These are phyloP conservation scores for Philhelius pedissequus DNA, from an alignment of 2,888 invertebrate genomes.

Conservation along the genomic window DNA sequence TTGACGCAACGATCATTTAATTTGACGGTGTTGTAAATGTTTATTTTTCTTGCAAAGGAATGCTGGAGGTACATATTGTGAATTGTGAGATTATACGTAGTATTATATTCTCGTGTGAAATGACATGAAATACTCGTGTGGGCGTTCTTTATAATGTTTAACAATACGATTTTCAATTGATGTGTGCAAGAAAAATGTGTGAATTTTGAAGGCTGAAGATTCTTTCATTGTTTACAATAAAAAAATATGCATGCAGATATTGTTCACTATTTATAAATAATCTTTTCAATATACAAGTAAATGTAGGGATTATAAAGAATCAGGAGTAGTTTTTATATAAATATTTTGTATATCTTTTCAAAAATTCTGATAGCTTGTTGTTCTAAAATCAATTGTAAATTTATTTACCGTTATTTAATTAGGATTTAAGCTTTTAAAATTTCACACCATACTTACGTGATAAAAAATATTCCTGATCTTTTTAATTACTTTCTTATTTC, in stretches of 20 bases:
- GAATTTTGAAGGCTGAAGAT: neutral
- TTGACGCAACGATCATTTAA: constrained; percentile 19
- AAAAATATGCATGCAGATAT: neutral
- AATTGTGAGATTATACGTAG: neutral
- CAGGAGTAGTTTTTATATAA: neutral
- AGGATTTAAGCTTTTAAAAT: no score
- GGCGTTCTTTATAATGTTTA: neutral
- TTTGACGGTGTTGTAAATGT: constrained; percentile 2
- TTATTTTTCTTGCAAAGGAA: neutral
- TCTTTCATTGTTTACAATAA: neutral
- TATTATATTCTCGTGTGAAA: neutral
- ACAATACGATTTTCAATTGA: neutral
- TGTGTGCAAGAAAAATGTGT: neutral
- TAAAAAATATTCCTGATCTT: no score
- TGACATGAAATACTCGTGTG: neutral
- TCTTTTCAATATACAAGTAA: neutral
- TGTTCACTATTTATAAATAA: neutral
- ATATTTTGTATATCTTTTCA: neutral
- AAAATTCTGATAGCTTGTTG: no score
- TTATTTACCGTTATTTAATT: no score
- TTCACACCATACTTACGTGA: no score
- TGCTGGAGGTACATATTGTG: neutral
- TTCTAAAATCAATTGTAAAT: no score
- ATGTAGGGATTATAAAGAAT: no score
- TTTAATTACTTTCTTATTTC: no score